phyloP scores from a whole-genome alignment of 2,888 invertebrate species.

The Dynastes tityus region DNA sequence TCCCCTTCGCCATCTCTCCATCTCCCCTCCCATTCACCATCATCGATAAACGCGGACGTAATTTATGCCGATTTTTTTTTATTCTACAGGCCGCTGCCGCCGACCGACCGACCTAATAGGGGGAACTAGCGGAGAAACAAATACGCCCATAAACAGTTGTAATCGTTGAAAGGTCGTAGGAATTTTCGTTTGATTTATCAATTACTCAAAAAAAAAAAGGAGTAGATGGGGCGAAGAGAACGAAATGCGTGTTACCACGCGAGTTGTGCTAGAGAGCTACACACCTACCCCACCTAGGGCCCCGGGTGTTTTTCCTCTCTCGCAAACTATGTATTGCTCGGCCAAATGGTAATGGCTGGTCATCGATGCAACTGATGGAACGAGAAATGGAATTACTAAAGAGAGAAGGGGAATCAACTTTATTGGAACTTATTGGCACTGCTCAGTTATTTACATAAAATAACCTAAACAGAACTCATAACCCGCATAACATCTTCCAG shows the following conservation, averaged over 20 bases:
- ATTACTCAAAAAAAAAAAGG: not conserved
- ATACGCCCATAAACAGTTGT: slow-evolving; percentile 14
- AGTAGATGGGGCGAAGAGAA: not conserved
- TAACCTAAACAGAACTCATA: too few relatives aligned
- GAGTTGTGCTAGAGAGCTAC: not conserved
- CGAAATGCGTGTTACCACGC: slow-evolving; percentile 15
- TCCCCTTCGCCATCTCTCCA: too few relatives aligned
- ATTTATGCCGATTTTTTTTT: slow-evolving; percentile 12
- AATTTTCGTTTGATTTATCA: slow-evolving; percentile 17
- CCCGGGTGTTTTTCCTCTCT: too few relatives aligned
- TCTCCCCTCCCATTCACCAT: too few relatives aligned
- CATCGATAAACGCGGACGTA: slow-evolving; percentile 8
- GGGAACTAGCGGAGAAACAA: not conserved
- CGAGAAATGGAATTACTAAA: too few relatives aligned
- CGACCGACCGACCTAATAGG: not conserved
- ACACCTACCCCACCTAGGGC: not conserved
- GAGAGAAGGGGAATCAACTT: too few relatives aligned
- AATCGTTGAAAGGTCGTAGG: slow-evolving; percentile 9
- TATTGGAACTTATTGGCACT: too few relatives aligned
- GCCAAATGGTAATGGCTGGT: too few relatives aligned
- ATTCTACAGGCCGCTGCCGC: not conserved
- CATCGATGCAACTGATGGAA: too few relatives aligned
- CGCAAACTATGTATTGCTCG: too few relatives aligned
- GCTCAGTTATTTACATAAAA: too few relatives aligned
- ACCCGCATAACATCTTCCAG: too few relatives aligned